phyloP scores from a whole-genome alignment of 1,140 invertebrate genomes.

The Brevipalpus yothersi region DNA sequence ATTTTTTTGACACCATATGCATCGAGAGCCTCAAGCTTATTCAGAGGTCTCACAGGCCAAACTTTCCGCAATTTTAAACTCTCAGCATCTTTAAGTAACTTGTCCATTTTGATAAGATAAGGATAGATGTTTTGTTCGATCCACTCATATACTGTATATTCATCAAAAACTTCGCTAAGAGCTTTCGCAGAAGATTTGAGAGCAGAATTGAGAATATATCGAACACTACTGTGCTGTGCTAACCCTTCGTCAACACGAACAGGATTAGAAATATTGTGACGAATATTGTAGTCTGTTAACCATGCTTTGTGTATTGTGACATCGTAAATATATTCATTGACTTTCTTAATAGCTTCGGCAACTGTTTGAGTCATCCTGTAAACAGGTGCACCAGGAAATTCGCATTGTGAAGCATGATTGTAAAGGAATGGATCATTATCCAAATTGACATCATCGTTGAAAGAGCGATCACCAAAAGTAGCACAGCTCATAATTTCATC shows the following conservation, averaged over 20 bases:
- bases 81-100: slow-evolving; percentile 24
- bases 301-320: slow-evolving; percentile 30
- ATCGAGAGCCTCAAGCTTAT: too few relatives aligned
- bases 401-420: slow-evolving; percentile 29
- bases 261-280: slow-evolving; percentile 45
- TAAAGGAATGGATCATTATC: slow-evolving; percentile 28
- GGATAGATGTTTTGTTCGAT: slow-evolving; percentile 37
- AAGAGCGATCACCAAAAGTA: slow-evolving; percentile 1
- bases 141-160: slow-evolving; percentile 45
- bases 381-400: slow-evolving; percentile 28
- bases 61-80: slow-evolving; percentile 23
- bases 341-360: slow-evolving; percentile 23
- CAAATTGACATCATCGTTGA: not conserved
- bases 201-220: slow-evolving; percentile 21
- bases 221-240: slow-evolving; percentile 29
- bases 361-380: slow-evolving; percentile 31
- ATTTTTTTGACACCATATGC: too few relatives aligned
- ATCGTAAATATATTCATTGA: slow-evolving; percentile 17
- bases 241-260: slow-evolving; percentile 37
- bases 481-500: slow-evolving; percentile 29
- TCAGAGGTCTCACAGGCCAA: slow-evolving; percentile 29
- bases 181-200: slow-evolving; percentile 34
- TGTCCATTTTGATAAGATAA: slow-evolving; percentile 26
- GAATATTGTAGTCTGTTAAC: slow-evolving; percentile 50
- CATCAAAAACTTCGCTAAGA: slow-evolving; percentile 39